Base-by-base conservation (phyloP, 2,888 invertebrate species). In the Nomada hirtipes region DNA sequence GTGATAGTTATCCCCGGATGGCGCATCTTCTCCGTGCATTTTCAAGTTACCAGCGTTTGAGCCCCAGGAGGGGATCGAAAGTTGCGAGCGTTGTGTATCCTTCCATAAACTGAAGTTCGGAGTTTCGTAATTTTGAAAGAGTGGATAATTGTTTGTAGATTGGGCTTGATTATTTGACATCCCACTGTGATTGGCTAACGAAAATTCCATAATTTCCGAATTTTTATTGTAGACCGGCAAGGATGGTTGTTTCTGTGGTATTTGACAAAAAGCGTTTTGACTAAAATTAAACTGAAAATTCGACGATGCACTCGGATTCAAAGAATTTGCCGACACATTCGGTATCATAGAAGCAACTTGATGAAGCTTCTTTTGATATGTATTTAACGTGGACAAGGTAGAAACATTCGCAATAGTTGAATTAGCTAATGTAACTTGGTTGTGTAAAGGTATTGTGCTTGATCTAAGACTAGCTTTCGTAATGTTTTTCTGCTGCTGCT, bases 71-170 rank as follows among this genome's bases (percentile, higher is more conserved):
- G 90, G 82, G n/a, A 90, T 80, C 0, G 92, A 91, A 7, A 91
- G 89, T 63, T 91, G 91, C 3, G 92, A 88, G 4, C 90, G 90
- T 53, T 91, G 92, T 13, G 78, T 87, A 26, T 93, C 92, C 61
- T 92, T 92, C 93, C 93, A 93, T 3, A 91, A 82, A 84, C 90
- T 91, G 55, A 92, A 93, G 59, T 92, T 92, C 4, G 89, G 72
- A 0, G 87, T 72, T 11, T 93, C 92, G 69, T 91, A 92, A 74
- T 89, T 90, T 44, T 88, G 89, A 63, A 90, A 92, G 52, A 90
- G 84, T 2, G 89, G 86, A 84, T 91, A 91, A 79, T 80, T 91
- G 60, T 86, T 90, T 1, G 88, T 61, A 0, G 84, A 65, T 61
- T 87, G 89, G 13, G 86, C 86, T 18, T 75, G 82, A 57, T n/a